Evolutionary conservation across 2,797 vertebrate genomes (phyloP).

Genomic region (Acrocephalus scirpaceus): DNA sequence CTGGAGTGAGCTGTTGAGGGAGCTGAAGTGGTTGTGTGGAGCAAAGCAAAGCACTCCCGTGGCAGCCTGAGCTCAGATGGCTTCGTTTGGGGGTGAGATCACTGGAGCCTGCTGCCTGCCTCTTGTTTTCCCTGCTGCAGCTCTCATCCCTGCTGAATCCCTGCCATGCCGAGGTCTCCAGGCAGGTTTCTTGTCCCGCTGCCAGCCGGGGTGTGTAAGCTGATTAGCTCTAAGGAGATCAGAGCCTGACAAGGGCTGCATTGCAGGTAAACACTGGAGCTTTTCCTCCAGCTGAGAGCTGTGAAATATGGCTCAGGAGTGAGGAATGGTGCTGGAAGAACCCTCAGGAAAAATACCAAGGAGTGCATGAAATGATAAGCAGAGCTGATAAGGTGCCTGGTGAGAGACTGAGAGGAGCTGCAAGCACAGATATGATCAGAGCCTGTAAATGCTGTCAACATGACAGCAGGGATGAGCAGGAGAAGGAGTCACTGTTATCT

Average conservation of each 20-base stretch:
- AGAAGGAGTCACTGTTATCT: not conserved
- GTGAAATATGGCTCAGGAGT: not conserved
- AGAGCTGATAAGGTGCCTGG: not conserved
- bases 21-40: fast-evolving
- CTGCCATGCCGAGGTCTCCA: not conserved
- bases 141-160: not conserved
- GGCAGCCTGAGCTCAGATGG: not conserved
- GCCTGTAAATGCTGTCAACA: not conserved
- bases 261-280: not conserved
- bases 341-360: conserved; percentile 35
- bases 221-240: not conserved
- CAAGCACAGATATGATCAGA: not conserved
- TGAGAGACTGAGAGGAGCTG: not conserved
- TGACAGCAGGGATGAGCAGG: not conserved
- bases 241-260: not conserved
- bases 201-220: not conserved
- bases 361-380: not conserved
- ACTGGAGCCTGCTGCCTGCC: not conserved
- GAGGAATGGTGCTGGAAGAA: not conserved
- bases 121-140: not conserved
- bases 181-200: not conserved
- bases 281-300: not conserved
- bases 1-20: fast-evolving
- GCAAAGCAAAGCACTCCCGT: fast-evolving
- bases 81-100: not conserved